Evolutionary conservation across 2,888 invertebrate species (phyloP), one percentile per base, ranked within the genome.

Genomic region (Tanypteryx hageni): DNA sequence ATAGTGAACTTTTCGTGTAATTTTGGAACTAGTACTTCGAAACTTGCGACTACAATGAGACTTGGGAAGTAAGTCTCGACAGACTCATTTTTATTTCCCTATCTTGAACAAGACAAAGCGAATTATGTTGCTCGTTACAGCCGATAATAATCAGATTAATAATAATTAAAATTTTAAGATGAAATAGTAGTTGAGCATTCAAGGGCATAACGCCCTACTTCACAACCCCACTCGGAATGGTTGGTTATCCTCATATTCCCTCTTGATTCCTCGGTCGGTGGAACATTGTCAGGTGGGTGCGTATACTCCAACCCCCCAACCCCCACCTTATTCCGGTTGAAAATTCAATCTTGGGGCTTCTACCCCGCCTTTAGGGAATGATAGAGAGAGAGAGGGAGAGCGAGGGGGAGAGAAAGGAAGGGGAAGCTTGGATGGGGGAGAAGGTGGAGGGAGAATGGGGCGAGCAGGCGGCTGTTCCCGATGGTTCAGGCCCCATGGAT

Each of bases 241-340:
- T 22, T 76, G 76, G 76, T 76, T 76, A 76, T 89, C 31, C 59
- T 13, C 10, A 13, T 27, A 27, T 59, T 84, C 84, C 57, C 84
- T n/a, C 56, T 16, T 4, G 31, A 31, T 44, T 18, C 83, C 10
- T 9, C 57, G 61, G 86, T 31, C 68, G 64, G 44, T 22, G 68
- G 89, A 89, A 89, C 89, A 31, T 89, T 61, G 61, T 86, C 89
- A 68, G 89, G 89, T 89, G 68, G 64, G 18, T 89, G 89, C 31
- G 44, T 89, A 56, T 89, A 61, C 89, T 44, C 27, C 86, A 61
- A 86, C 58, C 86, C 86, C 86, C 31, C n/a, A n/a, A 31, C 31
- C 18, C 31, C 44, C 56, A 89, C 68, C 89, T 68, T 68, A 89
- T 89, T 44, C 89, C 68, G 89, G 89, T 89, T 44, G 89, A 89